Evolutionary conservation across 2,113 vertebrate species (phyloP).

Genomic region (Xyliphius kryptos): DNA sequence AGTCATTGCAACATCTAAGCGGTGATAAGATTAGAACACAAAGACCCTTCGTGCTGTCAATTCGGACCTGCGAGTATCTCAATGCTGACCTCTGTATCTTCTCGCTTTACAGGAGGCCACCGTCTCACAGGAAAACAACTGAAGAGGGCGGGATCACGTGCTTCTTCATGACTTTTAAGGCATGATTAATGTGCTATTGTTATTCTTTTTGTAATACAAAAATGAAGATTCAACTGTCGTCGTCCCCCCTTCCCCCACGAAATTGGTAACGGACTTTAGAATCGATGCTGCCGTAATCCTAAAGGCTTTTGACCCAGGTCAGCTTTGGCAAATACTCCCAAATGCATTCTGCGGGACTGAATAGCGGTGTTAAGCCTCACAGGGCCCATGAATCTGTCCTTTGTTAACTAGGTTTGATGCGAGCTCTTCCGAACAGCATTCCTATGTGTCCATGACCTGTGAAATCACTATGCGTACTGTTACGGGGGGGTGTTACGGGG

Average conservation of each 20-base stretch:
- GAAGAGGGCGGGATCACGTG: conserved; percentile 36
- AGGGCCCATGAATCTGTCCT: conserved; percentile 59
- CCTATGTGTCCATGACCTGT: conserved; percentile 57
- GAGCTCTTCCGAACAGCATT: conserved; percentile 63
- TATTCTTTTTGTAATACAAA: conserved; percentile 32
- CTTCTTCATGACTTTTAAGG: conserved; percentile 30
- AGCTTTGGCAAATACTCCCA: conserved; percentile 55
- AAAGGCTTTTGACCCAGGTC: conserved; percentile 55
- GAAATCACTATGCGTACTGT: conserved; percentile 54
- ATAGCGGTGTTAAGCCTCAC: conserved; percentile 57
- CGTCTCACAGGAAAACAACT: conserved; percentile 87
- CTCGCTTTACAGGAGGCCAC: conserved; percentile 63
- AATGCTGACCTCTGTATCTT: not conserved
- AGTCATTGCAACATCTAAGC: conserved; percentile 56
- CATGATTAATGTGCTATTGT: conserved; percentile 23
- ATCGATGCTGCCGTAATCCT: conserved; percentile 57
- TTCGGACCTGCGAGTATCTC: not conserved
- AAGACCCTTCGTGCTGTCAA: not conserved
- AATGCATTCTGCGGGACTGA: conserved; percentile 57
- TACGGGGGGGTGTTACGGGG: conserved; percentile 24
- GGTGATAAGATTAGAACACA: conserved; percentile 52
- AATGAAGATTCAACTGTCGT: conserved; percentile 3
- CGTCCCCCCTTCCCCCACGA: conserved; percentile 6
- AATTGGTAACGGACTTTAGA: conserved; percentile 41
- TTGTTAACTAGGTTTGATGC: conserved; percentile 56